A percentile compares a stretch with the other conserved stretches of the same genome.
These are phyloP conservation scores for Pholis gunnellus DNA, from an alignment of 2,113 vertebrate genomes.

Conservation along the genomic window DNA sequence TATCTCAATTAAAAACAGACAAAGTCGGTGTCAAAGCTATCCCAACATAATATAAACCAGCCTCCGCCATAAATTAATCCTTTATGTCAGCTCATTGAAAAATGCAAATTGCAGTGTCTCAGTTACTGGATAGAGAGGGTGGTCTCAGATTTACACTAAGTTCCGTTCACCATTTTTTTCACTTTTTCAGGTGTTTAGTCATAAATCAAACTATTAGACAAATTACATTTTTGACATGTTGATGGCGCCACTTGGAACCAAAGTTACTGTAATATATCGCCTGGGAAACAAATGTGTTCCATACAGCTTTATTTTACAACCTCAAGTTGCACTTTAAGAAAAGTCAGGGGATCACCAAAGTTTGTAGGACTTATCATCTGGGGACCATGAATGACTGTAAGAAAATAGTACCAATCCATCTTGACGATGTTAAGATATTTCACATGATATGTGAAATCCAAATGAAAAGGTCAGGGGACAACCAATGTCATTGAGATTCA, in stretches of 20 bases:
- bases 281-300: background rate
- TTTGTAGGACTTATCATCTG: background rate
- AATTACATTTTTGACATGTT: background rate
- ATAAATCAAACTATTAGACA: background rate
- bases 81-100: conserved; percentile 13
- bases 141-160: background rate
- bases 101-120: conserved; percentile 17
- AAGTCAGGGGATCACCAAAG: background rate
- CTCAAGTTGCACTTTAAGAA: background rate
- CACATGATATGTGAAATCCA: too few relatives aligned
- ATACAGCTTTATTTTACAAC: background rate
- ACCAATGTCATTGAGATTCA: background rate
- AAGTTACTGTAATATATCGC: background rate
- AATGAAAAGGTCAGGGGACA: background rate
- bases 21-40: conserved; percentile 31
- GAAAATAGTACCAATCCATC: too few relatives aligned
- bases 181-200: background rate
- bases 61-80: conserved; percentile 40
- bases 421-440: too few relatives aligned
- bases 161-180: background rate
- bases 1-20: conserved; percentile 64
- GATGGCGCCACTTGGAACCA: background rate
- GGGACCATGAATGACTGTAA: background rate
- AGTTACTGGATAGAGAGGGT: background rate
- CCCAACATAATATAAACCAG: conserved; percentile 30